Evolutionary conservation across 2,113 vertebrate species (phyloP).

Genomic region (Erinaceus europaeus): DNA sequence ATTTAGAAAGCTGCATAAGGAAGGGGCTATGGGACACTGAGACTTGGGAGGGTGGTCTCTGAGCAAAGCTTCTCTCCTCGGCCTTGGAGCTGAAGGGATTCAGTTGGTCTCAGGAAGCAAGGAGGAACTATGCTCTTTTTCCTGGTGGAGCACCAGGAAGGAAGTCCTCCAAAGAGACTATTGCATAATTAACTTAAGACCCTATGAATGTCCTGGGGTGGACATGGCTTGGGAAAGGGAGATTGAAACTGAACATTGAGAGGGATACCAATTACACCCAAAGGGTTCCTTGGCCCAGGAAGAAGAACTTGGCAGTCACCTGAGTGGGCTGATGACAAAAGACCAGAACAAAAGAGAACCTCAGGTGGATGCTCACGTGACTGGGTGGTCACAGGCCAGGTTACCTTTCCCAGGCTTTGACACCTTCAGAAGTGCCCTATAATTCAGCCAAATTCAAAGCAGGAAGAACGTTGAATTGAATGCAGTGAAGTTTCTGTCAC

Average conservation of each 20-base stretch:
- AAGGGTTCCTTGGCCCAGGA: not conserved
- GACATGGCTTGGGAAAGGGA: not conserved
- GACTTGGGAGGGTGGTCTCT: not conserved
- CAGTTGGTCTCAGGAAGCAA: not conserved
- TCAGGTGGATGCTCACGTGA: not conserved
- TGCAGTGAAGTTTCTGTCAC: not conserved
- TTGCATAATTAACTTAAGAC: not conserved
- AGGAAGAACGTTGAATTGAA: not conserved
- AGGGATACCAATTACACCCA: not conserved
- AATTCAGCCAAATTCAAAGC: not conserved
- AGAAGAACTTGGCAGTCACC: not conserved
- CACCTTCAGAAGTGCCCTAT: not conserved
- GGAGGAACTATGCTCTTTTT: not conserved
- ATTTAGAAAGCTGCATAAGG: constrained; percentile 43
- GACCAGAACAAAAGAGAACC: not conserved
- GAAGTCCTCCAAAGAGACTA: not conserved
- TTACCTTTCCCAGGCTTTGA: not conserved
- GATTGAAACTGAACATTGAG: not conserved
- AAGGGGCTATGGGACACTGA: constrained; percentile 6
- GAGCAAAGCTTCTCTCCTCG: not conserved
- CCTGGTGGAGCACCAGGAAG: not conserved
- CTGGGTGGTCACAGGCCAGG: not conserved
- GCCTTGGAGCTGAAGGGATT: not conserved
- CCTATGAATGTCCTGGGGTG: not conserved
- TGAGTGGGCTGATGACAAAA: not conserved